Evolutionary conservation across 2,113 vertebrate species (phyloP).

Genomic region (Anolis sagrei): DNA sequence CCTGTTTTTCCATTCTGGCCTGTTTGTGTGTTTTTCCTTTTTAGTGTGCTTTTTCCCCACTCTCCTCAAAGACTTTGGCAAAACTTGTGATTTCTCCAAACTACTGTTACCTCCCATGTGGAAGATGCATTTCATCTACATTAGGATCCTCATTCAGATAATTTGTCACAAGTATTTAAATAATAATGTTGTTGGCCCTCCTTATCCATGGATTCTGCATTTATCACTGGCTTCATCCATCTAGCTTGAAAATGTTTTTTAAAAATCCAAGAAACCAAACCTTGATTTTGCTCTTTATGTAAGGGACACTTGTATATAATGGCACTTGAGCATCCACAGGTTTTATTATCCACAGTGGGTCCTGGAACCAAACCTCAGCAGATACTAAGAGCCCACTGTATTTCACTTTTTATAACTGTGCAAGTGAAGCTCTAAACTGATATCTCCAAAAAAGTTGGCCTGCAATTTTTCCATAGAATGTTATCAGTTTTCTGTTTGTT

Average conservation of each 20-base stretch:
- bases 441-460: not conserved
- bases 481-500: constrained; percentile 23
- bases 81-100: not conserved
- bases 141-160: not conserved
- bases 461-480: not conserved
- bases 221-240: too few species aligned
- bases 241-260: too few species aligned
- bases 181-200: not conserved
- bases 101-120: not conserved
- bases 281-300: too few species aligned
- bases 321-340: too few species aligned
- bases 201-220: too few species aligned
- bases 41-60: not conserved
- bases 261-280: not conserved
- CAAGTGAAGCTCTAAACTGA: not conserved
- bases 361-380: too few species aligned
- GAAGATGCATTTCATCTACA: not conserved
- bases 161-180: not conserved
- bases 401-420: not conserved
- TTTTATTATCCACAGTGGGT: too few species aligned
- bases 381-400: not conserved
- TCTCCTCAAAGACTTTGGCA: not conserved
- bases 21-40: not conserved
- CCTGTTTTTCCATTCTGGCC: not conserved
- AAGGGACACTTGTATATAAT: too few species aligned